Evolutionary conservation across 2,113 vertebrate genomes (phyloP).

Genomic region (Anarhynchus alexandrinus): DNA sequence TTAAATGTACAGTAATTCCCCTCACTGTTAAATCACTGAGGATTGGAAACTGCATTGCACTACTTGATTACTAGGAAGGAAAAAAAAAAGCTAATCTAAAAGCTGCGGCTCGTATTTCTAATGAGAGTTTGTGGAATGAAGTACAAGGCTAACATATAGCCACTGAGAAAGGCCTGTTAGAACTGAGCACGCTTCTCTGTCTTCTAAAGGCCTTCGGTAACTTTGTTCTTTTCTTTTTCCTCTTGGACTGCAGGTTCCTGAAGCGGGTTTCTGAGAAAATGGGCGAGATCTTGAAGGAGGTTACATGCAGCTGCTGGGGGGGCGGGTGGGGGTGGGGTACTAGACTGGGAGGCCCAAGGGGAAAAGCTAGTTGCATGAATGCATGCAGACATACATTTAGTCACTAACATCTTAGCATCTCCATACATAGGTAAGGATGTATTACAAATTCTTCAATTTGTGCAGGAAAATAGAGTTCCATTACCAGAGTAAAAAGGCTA

Average conservation of each 20-base stretch:
- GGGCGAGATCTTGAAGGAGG: slow-evolving; percentile 95
- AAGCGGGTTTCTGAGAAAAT: slow-evolving; percentile 98
- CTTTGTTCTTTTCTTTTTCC: slow-evolving; percentile 86
- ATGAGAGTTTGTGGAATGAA: slow-evolving; percentile 17
- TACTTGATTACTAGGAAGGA: neutral
- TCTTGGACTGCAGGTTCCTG: slow-evolving; percentile 99
- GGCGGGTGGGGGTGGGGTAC: slow-evolving; percentile 36
- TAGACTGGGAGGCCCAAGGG: slow-evolving; percentile 72
- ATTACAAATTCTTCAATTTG: slow-evolving; percentile 63
- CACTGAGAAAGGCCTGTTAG: slow-evolving; percentile 62
- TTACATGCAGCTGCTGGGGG: slow-evolving; percentile 88
- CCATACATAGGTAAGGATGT: slow-evolving; percentile 72
- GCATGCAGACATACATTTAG: slow-evolving; percentile 87
- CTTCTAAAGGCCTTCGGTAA: slow-evolving; percentile 81
- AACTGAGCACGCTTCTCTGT: slow-evolving; percentile 65
- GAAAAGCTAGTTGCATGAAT: slow-evolving; percentile 88
- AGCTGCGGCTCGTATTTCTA: neutral
- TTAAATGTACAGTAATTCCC: neutral
- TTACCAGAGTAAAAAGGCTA: slow-evolving; percentile 57
- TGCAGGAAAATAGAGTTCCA: slow-evolving; percentile 59
- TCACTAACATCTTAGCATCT: slow-evolving; percentile 85
- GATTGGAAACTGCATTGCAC: neutral
- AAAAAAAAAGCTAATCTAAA: neutral
- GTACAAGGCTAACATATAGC: slow-evolving; percentile 23
- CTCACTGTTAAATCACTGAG: neutral